Conservation (phyloP, 2,797 vertebrate genomes). For the Onychomys torridus region DNA sequence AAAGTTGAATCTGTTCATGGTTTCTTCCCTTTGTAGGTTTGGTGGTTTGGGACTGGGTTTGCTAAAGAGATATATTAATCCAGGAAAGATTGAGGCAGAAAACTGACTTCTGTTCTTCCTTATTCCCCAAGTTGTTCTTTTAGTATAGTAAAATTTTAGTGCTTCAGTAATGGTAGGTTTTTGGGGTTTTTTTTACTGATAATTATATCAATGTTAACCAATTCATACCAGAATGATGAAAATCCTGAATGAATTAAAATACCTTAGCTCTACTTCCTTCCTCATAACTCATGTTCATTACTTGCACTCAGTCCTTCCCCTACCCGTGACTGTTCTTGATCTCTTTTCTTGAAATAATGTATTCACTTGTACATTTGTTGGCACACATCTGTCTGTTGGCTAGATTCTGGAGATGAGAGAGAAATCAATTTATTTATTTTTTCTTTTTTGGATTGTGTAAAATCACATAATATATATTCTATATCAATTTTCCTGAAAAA, state of each 20-base stretch:
- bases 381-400: too few species aligned
- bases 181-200: not conserved
- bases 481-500: not conserved
- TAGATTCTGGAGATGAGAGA: not conserved
- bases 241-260: not conserved
- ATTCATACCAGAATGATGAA: not conserved
- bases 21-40: not conserved
- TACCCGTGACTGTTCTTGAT: not conserved
- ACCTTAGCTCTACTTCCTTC: not conserved
- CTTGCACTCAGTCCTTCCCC: not conserved
- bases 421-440: not conserved
- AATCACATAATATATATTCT: not conserved
- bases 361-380: not conserved
- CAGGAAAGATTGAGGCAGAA: not conserved
- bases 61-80: not conserved
- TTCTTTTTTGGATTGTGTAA: not conserved
- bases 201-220: not conserved
- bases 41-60: not conserved
- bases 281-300: not conserved
- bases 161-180: too few species aligned
- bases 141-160: not conserved
- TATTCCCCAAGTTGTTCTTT: not conserved
- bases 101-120: not conserved
- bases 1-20: not conserved
- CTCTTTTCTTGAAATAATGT: not conserved